Conservation (phyloP, 2,888 invertebrate species). For the Tinea trinotella region DNA sequence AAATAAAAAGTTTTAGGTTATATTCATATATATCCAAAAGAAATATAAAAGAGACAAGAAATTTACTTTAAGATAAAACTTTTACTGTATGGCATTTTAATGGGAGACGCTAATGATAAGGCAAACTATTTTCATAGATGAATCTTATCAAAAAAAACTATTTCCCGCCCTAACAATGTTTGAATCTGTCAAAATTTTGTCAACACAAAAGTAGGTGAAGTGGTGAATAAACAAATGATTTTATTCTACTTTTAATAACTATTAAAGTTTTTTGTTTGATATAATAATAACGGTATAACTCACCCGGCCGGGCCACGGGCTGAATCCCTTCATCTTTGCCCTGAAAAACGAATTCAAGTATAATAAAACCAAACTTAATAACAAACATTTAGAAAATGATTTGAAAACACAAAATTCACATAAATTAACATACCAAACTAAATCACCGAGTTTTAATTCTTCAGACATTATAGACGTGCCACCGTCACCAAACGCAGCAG, state of each 20-base stretch:
- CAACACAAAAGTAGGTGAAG: background rate
- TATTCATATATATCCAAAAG: slow-evolving; percentile 19
- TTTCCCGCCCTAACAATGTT: slow-evolving; percentile 6
- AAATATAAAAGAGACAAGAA: background rate
- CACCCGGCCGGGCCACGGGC: slow-evolving; percentile 98
- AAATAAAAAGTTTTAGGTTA: slow-evolving; percentile 27
- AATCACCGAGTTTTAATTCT: slow-evolving; percentile 66
- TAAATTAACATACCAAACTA: slow-evolving; percentile 61
- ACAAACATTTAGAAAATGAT: slow-evolving; percentile 3
- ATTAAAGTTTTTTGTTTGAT: slow-evolving; percentile 2
- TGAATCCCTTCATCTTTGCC: slow-evolving; percentile 98
- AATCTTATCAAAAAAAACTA: background rate
- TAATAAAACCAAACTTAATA: slow-evolving; percentile 7
- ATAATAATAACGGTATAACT: slow-evolving; percentile 59
- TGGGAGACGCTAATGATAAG: background rate
- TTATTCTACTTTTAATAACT: background rate
- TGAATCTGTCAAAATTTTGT: slow-evolving; percentile 13
- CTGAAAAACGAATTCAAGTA: slow-evolving; percentile 64
- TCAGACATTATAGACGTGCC: slow-evolving; percentile 52
- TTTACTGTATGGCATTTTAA: background rate
- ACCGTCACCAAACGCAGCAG: slow-evolving; percentile 45
- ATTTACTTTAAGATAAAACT: background rate
- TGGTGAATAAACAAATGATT: slow-evolving; percentile 1
- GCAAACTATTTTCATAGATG: background rate
- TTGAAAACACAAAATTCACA: slow-evolving; percentile 25